Conservation (phyloP, 2,797 vertebrate species). For the Otolemur crassicaudatus region DNA sequence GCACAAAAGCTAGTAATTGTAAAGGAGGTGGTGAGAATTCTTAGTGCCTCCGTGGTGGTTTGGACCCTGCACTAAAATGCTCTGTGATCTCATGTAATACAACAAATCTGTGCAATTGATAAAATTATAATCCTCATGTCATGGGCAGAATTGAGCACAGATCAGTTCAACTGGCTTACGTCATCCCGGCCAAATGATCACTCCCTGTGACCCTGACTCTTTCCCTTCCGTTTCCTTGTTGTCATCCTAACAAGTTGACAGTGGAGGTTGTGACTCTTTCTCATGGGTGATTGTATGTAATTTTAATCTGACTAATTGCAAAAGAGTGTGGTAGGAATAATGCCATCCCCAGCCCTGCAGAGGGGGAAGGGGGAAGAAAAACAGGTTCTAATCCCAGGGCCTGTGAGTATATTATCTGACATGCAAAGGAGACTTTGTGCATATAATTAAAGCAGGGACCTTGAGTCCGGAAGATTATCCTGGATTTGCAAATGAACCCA, state of each 20-base stretch:
- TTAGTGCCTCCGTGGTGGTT: neutral
- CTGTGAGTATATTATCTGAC: neutral
- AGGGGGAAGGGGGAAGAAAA: no score
- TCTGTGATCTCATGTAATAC: neutral
- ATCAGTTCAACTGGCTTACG: neutral
- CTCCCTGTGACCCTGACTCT: neutral
- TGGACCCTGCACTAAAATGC: neutral
- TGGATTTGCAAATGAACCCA: neutral
- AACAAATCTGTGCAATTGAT: neutral
- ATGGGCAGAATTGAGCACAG: neutral
- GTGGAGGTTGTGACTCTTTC: neutral
- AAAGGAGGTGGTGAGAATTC: neutral
- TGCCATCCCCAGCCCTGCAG: fast-evolving
- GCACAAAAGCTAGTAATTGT: neutral
- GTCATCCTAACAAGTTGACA: neutral
- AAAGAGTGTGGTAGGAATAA: neutral
- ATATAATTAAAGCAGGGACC: neutral
- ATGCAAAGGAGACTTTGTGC: neutral
- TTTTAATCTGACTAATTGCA: neutral
- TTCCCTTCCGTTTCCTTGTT: neutral
- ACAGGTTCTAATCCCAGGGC: neutral
- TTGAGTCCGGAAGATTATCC: neutral
- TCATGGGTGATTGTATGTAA: neutral
- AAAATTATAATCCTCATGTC: neutral
- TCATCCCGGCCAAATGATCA: neutral